A percentile compares a stretch with the other conserved stretches of the same genome.
phyloP scores from a whole-genome alignment of 2,888 invertebrate genomes.

The Dermolepida albohirtum region DNA sequence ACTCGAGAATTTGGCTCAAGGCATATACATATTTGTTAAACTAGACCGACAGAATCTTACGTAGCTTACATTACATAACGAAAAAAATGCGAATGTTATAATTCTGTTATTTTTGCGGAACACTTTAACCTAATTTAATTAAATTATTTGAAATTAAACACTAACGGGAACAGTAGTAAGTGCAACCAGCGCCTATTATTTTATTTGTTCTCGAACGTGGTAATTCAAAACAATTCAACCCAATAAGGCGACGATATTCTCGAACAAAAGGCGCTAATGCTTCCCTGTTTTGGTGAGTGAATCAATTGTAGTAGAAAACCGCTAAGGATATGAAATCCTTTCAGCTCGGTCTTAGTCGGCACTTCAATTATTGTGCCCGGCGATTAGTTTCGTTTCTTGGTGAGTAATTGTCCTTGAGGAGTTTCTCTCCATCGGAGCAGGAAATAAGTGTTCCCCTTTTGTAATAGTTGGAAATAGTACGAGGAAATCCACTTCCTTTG shows the following conservation, averaged over 20 bases:
- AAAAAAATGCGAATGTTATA: too few species aligned
- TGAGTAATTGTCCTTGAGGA: constrained; percentile 23
- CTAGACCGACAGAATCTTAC: too few species aligned
- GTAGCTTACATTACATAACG: too few species aligned
- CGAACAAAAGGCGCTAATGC: constrained; percentile 25
- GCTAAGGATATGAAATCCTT: constrained; percentile 33
- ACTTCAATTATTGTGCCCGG: constrained; percentile 27
- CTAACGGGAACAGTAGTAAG: too few species aligned
- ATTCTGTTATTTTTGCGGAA: too few species aligned
- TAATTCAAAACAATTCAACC: constrained; percentile 23
- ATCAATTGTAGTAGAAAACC: constrained; percentile 32
- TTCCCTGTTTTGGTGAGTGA: constrained; percentile 14
- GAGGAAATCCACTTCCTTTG: constrained; percentile 18
- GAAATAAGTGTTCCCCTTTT: constrained; percentile 16
- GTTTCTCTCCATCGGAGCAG: constrained; percentile 18
- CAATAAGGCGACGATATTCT: constrained; percentile 14
- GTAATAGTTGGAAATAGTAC: constrained; percentile 10
- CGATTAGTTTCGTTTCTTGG: constrained; percentile 29
- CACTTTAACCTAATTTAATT: too few species aligned
- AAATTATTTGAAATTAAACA: too few species aligned
- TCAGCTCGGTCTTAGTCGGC: constrained; percentile 21
- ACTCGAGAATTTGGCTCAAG: too few species aligned
- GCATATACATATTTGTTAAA: too few species aligned
- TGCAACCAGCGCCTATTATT: too few species aligned
- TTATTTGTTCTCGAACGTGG: neutral